Conservation (phyloP, 2,797 vertebrate genomes). For the Kryptopterus vitreolus region DNA sequence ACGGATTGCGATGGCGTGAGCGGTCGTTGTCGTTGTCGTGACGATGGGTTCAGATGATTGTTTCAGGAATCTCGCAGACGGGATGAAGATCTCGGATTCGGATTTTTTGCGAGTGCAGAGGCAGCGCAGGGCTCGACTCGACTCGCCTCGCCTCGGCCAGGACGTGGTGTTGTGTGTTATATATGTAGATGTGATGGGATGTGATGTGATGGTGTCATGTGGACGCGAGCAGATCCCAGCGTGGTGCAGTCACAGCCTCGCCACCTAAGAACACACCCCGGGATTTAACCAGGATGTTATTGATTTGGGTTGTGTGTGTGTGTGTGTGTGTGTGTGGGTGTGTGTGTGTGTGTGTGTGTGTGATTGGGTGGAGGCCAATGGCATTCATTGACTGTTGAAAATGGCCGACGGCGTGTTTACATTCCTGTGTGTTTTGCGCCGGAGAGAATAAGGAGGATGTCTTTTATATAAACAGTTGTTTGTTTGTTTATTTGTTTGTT, state of each 20-base stretch:
- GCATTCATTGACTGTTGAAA: slow-evolving; percentile 52
- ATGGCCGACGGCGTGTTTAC: slow-evolving; percentile 68
- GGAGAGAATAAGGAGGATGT: too few relatives aligned
- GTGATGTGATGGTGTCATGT: not conserved
- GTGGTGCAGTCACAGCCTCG: too few relatives aligned
- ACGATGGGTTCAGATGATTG: not conserved
- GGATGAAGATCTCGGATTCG: too few relatives aligned
- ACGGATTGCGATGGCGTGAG: not conserved
- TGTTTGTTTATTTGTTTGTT: too few relatives aligned
- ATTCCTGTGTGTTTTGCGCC: slow-evolving; percentile 34
- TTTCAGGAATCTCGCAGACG: not conserved
- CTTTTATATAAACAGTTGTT: not conserved
- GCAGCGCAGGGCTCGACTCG: not conserved
- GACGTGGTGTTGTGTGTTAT: not conserved
- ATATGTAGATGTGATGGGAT: not conserved
- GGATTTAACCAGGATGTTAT: not conserved
- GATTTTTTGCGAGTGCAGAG: not conserved
- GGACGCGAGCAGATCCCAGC: not conserved
- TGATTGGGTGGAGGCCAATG: slow-evolving; percentile 33
- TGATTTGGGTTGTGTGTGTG: not conserved
- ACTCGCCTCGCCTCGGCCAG: not conserved
- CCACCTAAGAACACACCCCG: not conserved
- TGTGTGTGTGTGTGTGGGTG: slow-evolving; percentile 19
- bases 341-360: slow-evolving; percentile 25
- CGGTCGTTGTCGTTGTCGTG: too few relatives aligned